A percentile compares a stretch with the other conserved stretches of the same genome.
These are phyloP conservation scores for Luperina nickerlii DNA, from an alignment of 2,888 invertebrate species.

Conservation along the genomic window DNA sequence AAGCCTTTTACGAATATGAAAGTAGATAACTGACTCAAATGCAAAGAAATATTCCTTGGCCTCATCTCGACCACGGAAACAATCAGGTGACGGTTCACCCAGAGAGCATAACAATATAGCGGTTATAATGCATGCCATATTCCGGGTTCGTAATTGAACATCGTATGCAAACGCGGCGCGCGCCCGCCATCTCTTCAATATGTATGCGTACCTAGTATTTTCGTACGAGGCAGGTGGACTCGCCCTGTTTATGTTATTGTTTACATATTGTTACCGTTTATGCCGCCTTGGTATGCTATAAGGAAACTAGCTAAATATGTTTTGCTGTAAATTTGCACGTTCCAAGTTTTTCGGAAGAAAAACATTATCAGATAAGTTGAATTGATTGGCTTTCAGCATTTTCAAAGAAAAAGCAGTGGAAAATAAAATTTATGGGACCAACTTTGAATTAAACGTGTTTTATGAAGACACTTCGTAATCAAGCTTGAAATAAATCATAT, in stretches of 20 bases:
- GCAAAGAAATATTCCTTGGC: conserved; percentile 66
- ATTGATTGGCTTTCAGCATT: conserved; percentile 11
- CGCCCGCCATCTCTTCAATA: conserved; percentile 85
- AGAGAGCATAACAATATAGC: conserved; percentile 81
- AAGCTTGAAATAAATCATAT: conserved; percentile 55
- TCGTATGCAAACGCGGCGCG: conserved; percentile 85
- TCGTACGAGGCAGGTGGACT: conserved; percentile 80
- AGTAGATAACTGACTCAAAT: conserved; percentile 36
- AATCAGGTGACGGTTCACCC: conserved; percentile 73
- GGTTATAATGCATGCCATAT: conserved; percentile 83
- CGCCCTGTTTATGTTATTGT: conserved; percentile 77
- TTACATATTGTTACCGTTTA: conserved; percentile 65
- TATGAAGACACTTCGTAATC: conserved; percentile 46
- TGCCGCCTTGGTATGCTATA: conserved; percentile 42
- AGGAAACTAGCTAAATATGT: conserved; percentile 48
- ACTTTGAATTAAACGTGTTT: conserved; percentile 43
- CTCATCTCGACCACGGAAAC: conserved; percentile 70
- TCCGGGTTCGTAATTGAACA: conserved; percentile 87
- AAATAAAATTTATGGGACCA: conserved; percentile 20
- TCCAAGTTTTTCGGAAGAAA: background rate
- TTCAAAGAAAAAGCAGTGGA: conserved; percentile 12
- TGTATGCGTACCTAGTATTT: conserved; percentile 83
- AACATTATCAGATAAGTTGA: background rate
- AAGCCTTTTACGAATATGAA: background rate
- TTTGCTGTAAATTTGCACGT: conserved; percentile 12